Conservation (phyloP, 2,888 invertebrate species). For the Drosophila diplacantha region DNA sequence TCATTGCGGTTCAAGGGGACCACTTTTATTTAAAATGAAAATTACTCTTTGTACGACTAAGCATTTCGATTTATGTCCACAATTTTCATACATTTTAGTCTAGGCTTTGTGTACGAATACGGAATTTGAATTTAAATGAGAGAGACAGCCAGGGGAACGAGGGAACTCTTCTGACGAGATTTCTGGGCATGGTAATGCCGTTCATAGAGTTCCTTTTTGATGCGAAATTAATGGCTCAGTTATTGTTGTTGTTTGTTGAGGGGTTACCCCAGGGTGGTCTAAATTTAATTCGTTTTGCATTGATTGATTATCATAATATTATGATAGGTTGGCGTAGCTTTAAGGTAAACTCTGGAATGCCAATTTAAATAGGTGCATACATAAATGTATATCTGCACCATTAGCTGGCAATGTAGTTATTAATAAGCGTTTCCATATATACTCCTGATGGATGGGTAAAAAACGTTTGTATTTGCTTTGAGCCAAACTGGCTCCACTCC, state of each 20-base stretch:
- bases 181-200: constrained; percentile 16
- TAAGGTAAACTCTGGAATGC: constrained; percentile 27
- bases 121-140: constrained; percentile 28
- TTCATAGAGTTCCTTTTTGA: constrained; percentile 42
- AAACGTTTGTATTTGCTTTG: constrained; percentile 19
- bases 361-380: constrained; percentile 17
- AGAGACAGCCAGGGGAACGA: background rate
- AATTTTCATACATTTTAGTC: constrained; percentile 20
- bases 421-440: constrained; percentile 28
- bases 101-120: constrained; percentile 4
- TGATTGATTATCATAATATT: constrained; percentile 33
- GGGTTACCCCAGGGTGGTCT: constrained; percentile 4
- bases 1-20: constrained; percentile 21
- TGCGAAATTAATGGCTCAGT: constrained; percentile 35
- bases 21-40: constrained; percentile 29
- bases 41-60: constrained; percentile 22
- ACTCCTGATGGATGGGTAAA: constrained; percentile 26
- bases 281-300: constrained; percentile 30
- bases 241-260: constrained; percentile 8
- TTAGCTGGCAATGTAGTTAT: constrained; percentile 30
- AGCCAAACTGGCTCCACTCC: constrained; percentile 10
- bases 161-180: background rate
- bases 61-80: constrained; percentile 12
- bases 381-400: constrained; percentile 27
- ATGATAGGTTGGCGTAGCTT: constrained; percentile 34